These are phyloP conservation scores for Drosophila emarginata DNA, from an alignment of 2,888 invertebrate species.

Conservation along the genomic window DNA sequence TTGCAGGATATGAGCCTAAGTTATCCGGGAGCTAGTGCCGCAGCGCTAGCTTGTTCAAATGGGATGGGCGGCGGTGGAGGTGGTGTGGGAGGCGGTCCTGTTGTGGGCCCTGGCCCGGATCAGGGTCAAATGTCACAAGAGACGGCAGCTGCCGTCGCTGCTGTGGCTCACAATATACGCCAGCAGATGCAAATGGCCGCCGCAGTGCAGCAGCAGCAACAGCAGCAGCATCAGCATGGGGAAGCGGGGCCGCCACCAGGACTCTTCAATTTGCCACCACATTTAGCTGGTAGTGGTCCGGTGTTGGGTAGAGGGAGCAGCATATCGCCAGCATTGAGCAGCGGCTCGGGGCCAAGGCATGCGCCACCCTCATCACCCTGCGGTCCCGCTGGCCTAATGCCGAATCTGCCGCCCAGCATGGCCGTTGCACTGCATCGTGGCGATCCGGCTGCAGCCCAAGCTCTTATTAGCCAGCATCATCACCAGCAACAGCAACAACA, in stretches of 20 bases:
- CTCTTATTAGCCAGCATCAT: conserved; percentile 67
- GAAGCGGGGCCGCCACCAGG: conserved; percentile 80
- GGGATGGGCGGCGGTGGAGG: conserved; percentile 55
- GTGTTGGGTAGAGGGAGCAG: conserved; percentile 79
- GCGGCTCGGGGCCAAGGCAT: conserved; percentile 81
- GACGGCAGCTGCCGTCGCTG: conserved; percentile 92
- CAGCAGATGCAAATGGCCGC: conserved; percentile 91
- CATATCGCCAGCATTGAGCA: conserved; percentile 80
- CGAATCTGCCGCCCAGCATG: conserved; percentile 79
- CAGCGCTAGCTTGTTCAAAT: conserved; percentile 67
- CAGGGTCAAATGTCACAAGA: conserved; percentile 85
- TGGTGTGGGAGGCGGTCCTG: conserved; percentile 76
- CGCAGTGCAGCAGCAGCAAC: conserved; percentile 83
- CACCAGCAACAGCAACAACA: conserved; percentile 74
- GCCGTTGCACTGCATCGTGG: conserved; percentile 79
- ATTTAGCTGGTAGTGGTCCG: conserved; percentile 65
- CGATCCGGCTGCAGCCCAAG: conserved; percentile 67
- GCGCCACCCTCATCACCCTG: conserved; percentile 71
- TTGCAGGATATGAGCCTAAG: conserved; percentile 86
- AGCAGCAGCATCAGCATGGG: conserved; percentile 73
- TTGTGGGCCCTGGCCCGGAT: conserved; percentile 82
- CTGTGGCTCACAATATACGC: conserved; percentile 92
- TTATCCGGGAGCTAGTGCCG: conserved; percentile 84
- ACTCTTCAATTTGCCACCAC: conserved; percentile 81
- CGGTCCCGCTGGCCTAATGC: conserved; percentile 72